Percentiles rank a stretch among this genome's conserved stretches.
These are phyloP conservation scores for Zaprionus inermis DNA, from an alignment of 1,140 invertebrate genomes.

Conservation along the genomic window DNA sequence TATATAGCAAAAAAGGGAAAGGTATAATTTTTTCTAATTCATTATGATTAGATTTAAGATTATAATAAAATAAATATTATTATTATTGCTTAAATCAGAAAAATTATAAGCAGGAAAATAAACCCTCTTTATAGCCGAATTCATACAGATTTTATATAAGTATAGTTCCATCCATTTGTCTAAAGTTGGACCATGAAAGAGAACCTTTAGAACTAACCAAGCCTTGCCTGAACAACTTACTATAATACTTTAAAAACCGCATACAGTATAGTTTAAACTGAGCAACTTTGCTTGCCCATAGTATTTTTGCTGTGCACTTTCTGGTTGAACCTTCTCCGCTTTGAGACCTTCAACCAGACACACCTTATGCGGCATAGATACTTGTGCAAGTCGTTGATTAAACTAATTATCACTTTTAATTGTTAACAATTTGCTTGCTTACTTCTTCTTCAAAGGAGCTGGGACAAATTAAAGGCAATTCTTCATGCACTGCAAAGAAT, in stretches of 20 bases:
- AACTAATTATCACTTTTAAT: slow-evolving; percentile 64
- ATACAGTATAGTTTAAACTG: neutral
- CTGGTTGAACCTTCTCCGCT: neutral
- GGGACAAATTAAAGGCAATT: slow-evolving; percentile 57
- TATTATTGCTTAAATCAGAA: no score
- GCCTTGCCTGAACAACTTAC: no score
- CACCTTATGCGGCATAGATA: slow-evolving; percentile 13
- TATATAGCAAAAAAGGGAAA: no score
- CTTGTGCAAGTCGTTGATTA: slow-evolving; percentile 51
- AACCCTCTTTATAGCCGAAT: no score
- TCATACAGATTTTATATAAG: no score
- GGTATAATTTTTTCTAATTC: no score
- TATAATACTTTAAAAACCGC: neutral
- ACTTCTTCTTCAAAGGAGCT: slow-evolving; percentile 23
- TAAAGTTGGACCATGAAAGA: no score
- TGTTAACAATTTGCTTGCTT: slow-evolving; percentile 26
- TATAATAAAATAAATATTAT: no score
- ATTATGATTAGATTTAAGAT: no score
- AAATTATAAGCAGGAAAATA: no score
- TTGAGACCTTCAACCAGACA: neutral
- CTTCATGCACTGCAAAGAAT: slow-evolving; percentile 69
- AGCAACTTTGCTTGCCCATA: neutral
- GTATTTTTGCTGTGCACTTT: neutral
- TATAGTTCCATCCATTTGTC: no score
- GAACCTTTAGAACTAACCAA: no score